A percentile compares a stretch with the other conserved stretches of the same genome.
Evolutionary conservation across 2,113 vertebrate species (phyloP).

Genomic region (Paradisaea rubra): DNA sequence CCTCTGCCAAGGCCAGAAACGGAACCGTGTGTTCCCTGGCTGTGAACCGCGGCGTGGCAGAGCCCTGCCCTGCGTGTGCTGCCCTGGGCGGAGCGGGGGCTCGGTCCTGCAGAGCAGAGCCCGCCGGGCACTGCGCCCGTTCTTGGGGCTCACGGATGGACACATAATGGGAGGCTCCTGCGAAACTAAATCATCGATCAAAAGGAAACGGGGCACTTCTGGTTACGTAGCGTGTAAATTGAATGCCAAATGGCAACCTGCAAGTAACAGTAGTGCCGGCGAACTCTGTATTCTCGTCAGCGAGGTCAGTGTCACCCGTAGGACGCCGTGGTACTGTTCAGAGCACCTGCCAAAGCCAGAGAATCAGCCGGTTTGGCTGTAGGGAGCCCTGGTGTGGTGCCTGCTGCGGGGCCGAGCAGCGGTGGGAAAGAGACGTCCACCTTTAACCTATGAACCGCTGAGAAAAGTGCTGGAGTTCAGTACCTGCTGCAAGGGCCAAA

Average conservation of each 20-base stretch:
- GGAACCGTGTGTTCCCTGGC: fast-evolving
- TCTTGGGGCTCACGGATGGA: not conserved
- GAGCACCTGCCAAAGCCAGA: fast-evolving
- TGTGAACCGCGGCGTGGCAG: fast-evolving
- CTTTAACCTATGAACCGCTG: fast-evolving
- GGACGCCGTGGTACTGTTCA: fast-evolving
- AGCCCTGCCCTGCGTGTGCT: not conserved
- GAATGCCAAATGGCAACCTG: not conserved
- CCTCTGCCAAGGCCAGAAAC: not conserved
- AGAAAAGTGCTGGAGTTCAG: not conserved
- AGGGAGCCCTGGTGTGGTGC: not conserved
- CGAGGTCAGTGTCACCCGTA: not conserved
- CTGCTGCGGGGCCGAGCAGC: fast-evolving
- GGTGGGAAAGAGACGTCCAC: fast-evolving
- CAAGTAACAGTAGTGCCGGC: not conserved
- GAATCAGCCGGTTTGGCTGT: fast-evolving
- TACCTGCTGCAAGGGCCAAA: not conserved
- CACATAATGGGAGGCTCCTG: fast-evolving
- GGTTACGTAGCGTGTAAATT: fast-evolving
- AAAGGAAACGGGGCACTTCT: not conserved
- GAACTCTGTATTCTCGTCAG: not conserved
- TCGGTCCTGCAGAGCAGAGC: not conserved
- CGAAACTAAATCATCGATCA: fast-evolving
- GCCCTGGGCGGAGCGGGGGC: not conserved
- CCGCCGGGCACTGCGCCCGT: fast-evolving